Evolutionary conservation across 2,113 vertebrate species (phyloP), one percentile per base, ranked within the genome.

Genomic region (Thermophis baileyi): DNA sequence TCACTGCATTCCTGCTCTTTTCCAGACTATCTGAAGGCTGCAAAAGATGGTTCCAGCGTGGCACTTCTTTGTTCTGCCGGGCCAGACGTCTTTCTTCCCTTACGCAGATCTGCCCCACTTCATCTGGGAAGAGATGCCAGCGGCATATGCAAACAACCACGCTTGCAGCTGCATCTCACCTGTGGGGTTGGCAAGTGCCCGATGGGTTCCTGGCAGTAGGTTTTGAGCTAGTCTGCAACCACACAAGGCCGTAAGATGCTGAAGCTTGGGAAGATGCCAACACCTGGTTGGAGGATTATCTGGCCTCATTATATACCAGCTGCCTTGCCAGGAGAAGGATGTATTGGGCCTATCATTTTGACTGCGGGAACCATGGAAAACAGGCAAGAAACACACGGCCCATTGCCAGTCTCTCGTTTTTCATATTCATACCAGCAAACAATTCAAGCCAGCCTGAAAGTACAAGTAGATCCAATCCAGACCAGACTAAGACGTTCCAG

Each of bases 271-370:
- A 87, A 90, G 88, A 51, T 30, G 69, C 88, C 88, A 85, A 35
- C 85, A 89, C 88, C 74, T 93, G 69, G 88, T 10, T 25, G 20
- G 57, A 27, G 57, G 47, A 53, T 16, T 25, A 46, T 51, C 44
- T 22, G 54, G 4, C 53, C 40, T 49, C 12, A 0, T 60, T 16
- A 90, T 51, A 5, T 22, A 16, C 30, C 88, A 93, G 74, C 92
- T 93, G 92, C 86, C 16, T 90, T 55, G 92, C 88, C 88, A 60
- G 81, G 88, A 47, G 53, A 86, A 86, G 74, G 74, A 90, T 53
- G 30, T 86, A 40, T 90, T 25, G 88, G 74, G 74, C 89, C 50
- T 54, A 87, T 93, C 50, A 50, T 81, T 27, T 27, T 40, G 85
- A 55, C 74, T 54, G n/a, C 30, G 12, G 74, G 88, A 49, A 47